Conservation (phyloP, 1,140 invertebrate genomes). For the Caenorhabditis inopinata region DNA sequence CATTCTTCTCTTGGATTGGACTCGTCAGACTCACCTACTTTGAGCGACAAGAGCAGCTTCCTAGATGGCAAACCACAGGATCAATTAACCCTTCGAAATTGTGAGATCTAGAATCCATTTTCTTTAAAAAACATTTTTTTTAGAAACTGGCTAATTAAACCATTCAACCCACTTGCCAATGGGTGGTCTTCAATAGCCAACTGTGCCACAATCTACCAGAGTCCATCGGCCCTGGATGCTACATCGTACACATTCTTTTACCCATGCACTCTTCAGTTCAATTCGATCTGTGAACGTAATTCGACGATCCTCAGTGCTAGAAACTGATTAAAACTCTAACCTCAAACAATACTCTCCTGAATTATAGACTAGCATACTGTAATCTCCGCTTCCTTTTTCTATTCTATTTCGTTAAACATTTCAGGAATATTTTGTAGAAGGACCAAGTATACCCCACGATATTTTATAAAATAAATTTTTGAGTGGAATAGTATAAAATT, state of each 20-base stretch:
- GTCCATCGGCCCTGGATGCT: neutral
- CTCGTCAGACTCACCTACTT: neutral
- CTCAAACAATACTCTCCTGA: too few species aligned
- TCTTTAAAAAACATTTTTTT: neutral
- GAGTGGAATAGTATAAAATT: too few species aligned
- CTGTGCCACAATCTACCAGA: neutral
- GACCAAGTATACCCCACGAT: too few species aligned
- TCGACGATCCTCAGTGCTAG: neutral
- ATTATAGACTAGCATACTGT: too few species aligned
- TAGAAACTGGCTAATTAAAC: conserved; percentile 3
- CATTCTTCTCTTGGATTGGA: neutral
- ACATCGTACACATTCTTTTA: conserved; percentile 1
- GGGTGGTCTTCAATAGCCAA: neutral
- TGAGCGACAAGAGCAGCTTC: neutral
- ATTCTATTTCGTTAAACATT: too few species aligned
- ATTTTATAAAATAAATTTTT: too few species aligned
- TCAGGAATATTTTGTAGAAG: too few species aligned
- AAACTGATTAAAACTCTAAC: neutral
- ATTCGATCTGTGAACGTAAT: neutral
- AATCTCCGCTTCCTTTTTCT: too few species aligned
- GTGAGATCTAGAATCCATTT: neutral
- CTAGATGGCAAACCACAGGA: conserved; percentile 13
- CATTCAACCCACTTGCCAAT: neutral
- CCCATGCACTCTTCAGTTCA: neutral
- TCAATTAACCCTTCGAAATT: neutral